These are phyloP conservation scores for Hippocampus kuda DNA, from an alignment of 2,797 vertebrate genomes.

Conservation along the genomic window DNA sequence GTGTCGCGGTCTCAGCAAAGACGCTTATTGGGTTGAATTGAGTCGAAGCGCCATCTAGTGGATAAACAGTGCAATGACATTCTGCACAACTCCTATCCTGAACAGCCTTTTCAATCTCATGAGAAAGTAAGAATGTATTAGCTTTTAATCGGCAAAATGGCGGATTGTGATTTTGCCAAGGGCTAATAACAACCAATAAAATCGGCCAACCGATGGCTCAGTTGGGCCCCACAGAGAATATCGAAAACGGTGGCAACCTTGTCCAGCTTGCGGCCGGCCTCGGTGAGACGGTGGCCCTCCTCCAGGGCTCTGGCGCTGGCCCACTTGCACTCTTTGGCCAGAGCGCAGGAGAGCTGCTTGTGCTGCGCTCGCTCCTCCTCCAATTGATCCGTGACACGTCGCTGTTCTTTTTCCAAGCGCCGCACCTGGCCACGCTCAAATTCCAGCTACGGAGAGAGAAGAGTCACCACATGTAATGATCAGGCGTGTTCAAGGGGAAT, in stretches of 20 bases:
- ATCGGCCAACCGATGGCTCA: too few species aligned
- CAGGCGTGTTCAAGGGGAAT: not conserved
- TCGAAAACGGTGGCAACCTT: conserved; percentile 39
- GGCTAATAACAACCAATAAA: too few species aligned
- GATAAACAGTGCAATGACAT: too few species aligned
- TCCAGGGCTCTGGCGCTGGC: conserved; percentile 81
- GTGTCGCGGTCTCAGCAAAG: too few species aligned
- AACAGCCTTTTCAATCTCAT: too few species aligned
- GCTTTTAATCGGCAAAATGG: too few species aligned
- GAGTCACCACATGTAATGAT: not conserved
- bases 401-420: conserved; percentile 84
- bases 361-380: conserved; percentile 86
- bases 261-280: conserved; percentile 76
- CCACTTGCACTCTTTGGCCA: conserved; percentile 92
- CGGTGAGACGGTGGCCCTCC: conserved; percentile 79
- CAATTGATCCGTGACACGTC: conserved; percentile 75
- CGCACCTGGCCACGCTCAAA: conserved; percentile 88
- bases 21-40: too few species aligned
- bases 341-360: conserved; percentile 84
- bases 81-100: too few species aligned
- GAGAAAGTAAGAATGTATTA: too few species aligned
- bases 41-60: too few species aligned
- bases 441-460: conserved; percentile 69
- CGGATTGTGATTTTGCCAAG: too few species aligned
- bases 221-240: not conserved